phyloP scores from a whole-genome alignment of 2,888 invertebrate genomes.

The Toxonevra muliebris region DNA sequence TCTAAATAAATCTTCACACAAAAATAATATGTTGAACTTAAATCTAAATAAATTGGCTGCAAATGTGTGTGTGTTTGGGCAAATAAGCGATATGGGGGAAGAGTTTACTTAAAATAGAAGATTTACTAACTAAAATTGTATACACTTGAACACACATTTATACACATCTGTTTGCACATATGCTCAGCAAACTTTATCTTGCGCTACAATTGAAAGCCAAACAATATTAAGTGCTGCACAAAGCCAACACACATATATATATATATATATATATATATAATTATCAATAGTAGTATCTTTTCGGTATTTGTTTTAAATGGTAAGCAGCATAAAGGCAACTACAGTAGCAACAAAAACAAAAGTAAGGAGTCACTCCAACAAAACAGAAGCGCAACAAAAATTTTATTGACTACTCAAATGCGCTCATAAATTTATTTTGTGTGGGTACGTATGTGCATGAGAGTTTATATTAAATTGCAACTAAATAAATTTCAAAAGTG shows the following conservation, averaged over 20 bases:
- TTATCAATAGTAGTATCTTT: too few species aligned
- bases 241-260: background rate
- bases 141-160: too few species aligned
- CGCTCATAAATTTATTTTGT: conserved; percentile 13
- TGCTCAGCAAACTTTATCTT: conserved; percentile 9
- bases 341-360: background rate
- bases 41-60: too few species aligned
- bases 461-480: conserved; percentile 6
- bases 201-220: background rate
- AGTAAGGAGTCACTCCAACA: background rate
- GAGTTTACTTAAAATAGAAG: too few species aligned
- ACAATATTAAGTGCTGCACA: conserved; percentile 2
- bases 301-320: background rate
- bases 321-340: conserved; percentile 1
- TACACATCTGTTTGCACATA: too few species aligned
- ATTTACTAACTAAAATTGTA: too few species aligned
- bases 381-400: background rate
- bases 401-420: background rate
- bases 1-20: too few species aligned
- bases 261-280: too few species aligned
- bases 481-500: conserved; percentile 13
- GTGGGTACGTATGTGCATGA: conserved; percentile 16
- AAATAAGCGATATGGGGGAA: too few species aligned
- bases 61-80: too few species aligned
- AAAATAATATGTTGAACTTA: too few species aligned